Conservation (phyloP, 2,888 invertebrate genomes). For the Oscheius myriophilus region DNA sequence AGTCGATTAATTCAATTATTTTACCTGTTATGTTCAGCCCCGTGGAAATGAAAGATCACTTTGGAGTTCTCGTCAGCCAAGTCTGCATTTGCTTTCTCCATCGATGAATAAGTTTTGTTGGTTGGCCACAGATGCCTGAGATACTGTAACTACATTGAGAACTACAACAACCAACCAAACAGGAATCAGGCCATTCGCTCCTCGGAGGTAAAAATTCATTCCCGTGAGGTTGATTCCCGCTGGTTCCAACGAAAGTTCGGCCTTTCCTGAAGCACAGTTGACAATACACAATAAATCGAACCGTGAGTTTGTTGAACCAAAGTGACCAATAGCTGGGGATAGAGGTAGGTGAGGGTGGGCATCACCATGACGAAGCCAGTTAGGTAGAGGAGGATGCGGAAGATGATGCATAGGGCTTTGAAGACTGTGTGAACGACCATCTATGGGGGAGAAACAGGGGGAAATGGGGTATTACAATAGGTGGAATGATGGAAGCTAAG, state of each 20-base stretch:
- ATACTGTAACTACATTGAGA: no score
- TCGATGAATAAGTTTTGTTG: not conserved
- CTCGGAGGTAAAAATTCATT: slow-evolving; percentile 6
- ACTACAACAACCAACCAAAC: slow-evolving; percentile 1
- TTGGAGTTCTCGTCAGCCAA: not conserved
- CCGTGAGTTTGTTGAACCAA: not conserved
- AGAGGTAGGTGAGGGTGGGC: slow-evolving; percentile 9
- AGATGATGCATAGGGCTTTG: not conserved
- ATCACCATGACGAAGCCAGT: not conserved
- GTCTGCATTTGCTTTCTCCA: not conserved
- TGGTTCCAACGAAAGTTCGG: no score
- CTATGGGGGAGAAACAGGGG: not conserved
- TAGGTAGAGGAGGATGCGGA: not conserved
- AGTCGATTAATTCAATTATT: not conserved
- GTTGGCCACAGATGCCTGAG: not conserved
- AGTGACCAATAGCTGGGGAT: slow-evolving; percentile 11
- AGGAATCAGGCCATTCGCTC: slow-evolving; percentile 3
- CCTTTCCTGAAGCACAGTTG: no score
- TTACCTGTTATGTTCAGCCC: not conserved
- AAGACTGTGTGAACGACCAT: slow-evolving; percentile 1
- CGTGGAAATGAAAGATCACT: not conserved
- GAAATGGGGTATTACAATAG: not conserved
- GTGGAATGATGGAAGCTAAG: no score
- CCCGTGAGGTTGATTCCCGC: slow-evolving; percentile 2
- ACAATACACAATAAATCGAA: not conserved